Base-by-base conservation (phyloP, 1,140 invertebrate species). In the Hylyphantes graminicola region DNA sequence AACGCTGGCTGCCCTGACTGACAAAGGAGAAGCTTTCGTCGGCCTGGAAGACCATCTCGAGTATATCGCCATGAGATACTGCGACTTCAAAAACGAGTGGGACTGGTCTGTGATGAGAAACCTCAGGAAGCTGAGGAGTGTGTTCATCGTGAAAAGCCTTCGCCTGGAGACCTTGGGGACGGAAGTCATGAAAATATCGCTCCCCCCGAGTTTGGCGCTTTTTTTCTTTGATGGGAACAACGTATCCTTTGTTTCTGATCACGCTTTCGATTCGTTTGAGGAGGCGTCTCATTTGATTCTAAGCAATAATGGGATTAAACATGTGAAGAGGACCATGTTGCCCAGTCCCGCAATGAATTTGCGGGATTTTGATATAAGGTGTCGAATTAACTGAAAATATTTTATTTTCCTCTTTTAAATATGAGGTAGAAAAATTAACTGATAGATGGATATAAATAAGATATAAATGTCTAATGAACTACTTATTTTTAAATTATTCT, bases 21-120 rank as follows among this genome's bases (percentile, higher is more conserved):
- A 82, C 57, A 74, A 57, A 1, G 80, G 75, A 55, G 50, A 55
- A 8, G 80, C 80, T 17, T 82, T 82, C 19, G 57, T 54, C 54
- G 78, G 80, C 11, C 19, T 82, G 13, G 80, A 82, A 74, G 50
- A 82, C 55, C 10, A 68, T 55, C 17, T 82, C 7, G 48, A 82
- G 12, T 15, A 54, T n/a, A 21, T 82, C 6, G 0, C 55, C 8
- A 65, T 82, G 17, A 65, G 10, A 5, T 17, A 74, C 21, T 74
- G 50, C 51, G 55, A 12, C 8, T 12, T 74, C 9, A 64, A 74
- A 72, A 65, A 57, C 7, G 55, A 59, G 7, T 82, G 68, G 68
- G 70, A 74, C 48, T 82, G 80, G 80, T 53, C 68, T n/a, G 17
- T 74, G 10, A 50, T 82, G 0, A 64, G 15, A 15, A 82, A 82